Conservation (phyloP, 1,140 invertebrate genomes). For the Aphis craccivora region DNA sequence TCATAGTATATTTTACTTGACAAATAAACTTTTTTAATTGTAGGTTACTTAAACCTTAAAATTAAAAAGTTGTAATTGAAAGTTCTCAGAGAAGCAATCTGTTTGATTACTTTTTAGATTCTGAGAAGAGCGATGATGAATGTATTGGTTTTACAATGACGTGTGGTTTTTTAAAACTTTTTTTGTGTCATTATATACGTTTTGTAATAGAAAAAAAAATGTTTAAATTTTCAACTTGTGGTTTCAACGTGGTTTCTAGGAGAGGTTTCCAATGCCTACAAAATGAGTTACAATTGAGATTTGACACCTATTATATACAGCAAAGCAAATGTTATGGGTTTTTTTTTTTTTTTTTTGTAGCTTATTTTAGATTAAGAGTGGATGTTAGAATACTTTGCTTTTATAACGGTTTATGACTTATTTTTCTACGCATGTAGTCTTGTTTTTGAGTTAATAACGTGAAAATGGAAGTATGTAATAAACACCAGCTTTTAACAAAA, state of each 20-base stretch:
- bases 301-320: neutral
- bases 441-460: neutral
- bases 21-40: neutral
- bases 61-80: neutral
- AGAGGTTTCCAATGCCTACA: too few species aligned
- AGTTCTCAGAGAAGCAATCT: neutral
- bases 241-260: too few species aligned
- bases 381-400: neutral
- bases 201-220: neutral
- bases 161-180: neutral
- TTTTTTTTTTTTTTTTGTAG: neutral
- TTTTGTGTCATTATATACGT: neutral
- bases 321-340: neutral
- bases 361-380: too few species aligned
- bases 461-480: too few species aligned
- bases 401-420: neutral
- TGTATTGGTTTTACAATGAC: neutral
- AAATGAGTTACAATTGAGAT: neutral
- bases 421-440: neutral
- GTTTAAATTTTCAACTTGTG: neutral
- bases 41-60: neutral
- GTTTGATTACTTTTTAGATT: neutral
- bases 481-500: too few species aligned
- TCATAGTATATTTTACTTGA: neutral
- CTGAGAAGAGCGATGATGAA: neutral